Conservation (phyloP, 2,888 invertebrate species). For the Aromia moschata region DNA sequence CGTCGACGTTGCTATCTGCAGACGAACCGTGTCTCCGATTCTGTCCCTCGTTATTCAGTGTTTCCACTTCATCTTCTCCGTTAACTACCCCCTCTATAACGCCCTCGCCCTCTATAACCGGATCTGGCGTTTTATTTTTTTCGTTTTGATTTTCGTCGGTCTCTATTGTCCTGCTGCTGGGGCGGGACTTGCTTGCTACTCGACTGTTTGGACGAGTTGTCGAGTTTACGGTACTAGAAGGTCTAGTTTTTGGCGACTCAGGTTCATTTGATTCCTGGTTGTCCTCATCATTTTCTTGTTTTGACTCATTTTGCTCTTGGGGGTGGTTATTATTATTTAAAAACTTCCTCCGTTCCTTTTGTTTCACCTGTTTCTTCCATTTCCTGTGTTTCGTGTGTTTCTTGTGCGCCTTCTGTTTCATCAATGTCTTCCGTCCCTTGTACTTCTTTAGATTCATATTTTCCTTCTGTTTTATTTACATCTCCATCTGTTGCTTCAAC, state of each 20-base stretch:
- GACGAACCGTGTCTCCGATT: conserved; percentile 67
- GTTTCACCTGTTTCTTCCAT: too few relatives aligned
- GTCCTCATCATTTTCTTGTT: background rate
- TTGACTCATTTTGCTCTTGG: background rate
- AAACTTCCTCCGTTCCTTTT: too few relatives aligned
- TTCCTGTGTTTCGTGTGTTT: too few relatives aligned
- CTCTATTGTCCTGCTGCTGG: conserved; percentile 22
- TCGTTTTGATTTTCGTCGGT: conserved; percentile 15
- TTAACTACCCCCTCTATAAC: conserved; percentile 62
- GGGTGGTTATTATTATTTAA: too few relatives aligned
- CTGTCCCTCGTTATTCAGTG: conserved; percentile 63
- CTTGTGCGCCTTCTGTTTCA: too few relatives aligned
- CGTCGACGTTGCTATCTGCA: conserved; percentile 67
- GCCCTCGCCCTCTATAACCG: conserved; percentile 52
- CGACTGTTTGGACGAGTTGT: conserved; percentile 33
- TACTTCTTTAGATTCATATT: too few relatives aligned
- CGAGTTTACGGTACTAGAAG: conserved; percentile 25
- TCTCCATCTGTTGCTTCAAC: too few relatives aligned
- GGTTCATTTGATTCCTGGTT: conserved; percentile 9
- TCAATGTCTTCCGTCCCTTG: too few relatives aligned
- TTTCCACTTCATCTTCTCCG: conserved; percentile 61
- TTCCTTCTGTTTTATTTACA: too few relatives aligned
- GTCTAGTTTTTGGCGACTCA: conserved; percentile 22
- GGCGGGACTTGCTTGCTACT: conserved; percentile 23
- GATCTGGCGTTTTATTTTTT: conserved; percentile 21